Conservation (phyloP, 2,113 vertebrate genomes). For the Perca schrenkii region DNA sequence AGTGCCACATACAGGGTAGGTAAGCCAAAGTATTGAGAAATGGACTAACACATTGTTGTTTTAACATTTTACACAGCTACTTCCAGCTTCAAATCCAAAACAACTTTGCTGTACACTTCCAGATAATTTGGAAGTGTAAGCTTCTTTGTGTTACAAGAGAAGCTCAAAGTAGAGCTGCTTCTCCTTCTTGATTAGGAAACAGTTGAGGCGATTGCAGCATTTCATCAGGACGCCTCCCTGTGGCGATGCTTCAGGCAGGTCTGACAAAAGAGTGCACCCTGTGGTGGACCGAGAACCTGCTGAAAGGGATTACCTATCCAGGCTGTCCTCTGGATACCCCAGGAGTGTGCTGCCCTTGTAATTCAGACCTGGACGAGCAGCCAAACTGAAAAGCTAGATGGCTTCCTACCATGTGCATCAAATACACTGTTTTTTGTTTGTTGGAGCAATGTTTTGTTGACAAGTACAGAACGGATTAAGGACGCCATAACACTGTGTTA, state of each 20-base stretch:
- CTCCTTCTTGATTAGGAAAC: not conserved
- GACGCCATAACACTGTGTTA: not conserved
- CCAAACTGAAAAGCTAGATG: conserved; percentile 33
- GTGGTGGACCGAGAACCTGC: conserved; percentile 20
- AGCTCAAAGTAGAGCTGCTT: conserved; percentile 3
- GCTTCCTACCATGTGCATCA: conserved; percentile 41
- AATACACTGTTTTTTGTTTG: conserved; percentile 9
- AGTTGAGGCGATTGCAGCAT: not conserved
- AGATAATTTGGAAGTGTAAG: not conserved
- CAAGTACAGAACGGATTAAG: not conserved
- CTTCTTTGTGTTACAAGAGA: not conserved
- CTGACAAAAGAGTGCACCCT: conserved; percentile 4
- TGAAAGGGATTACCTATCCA: conserved; percentile 32
- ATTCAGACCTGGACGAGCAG: conserved; percentile 17
- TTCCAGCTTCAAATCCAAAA: not conserved
- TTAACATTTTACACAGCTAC: not conserved
- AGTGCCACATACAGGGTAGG: too few relatives aligned
- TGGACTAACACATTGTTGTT: not conserved
- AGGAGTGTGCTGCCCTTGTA: conserved; percentile 15
- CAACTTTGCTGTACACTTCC: not conserved
- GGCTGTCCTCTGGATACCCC: conserved; percentile 8
- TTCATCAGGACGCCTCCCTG: conserved; percentile 16
- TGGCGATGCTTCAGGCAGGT: conserved; percentile 23
- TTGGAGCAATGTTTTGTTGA: conserved; percentile 34
- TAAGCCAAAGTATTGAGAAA: not conserved